Base-by-base conservation (phyloP, 2,888 invertebrate species). In the Incurvaria masculella region DNA sequence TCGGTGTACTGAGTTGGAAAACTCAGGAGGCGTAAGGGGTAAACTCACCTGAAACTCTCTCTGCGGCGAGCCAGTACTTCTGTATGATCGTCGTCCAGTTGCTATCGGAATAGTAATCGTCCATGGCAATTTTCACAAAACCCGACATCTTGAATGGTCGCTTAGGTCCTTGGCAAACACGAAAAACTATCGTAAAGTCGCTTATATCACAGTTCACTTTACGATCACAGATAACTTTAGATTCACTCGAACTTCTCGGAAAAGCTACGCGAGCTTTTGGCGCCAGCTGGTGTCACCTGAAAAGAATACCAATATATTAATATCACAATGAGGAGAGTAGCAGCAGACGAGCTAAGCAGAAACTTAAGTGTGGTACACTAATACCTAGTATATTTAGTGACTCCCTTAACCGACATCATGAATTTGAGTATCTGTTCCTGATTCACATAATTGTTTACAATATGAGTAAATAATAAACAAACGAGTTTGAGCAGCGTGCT, bases 1-100 rank as follows among this genome's bases (percentile, higher is more conserved):
- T n/a, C n/a, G n/a, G n/a, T n/a, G n/a, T n/a, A n/a, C n/a, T n/a
- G n/a, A n/a, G n/a, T n/a, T n/a, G n/a, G n/a, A n/a, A n/a, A n/a
- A n/a, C n/a, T n/a, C n/a, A n/a, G n/a, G n/a, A n/a, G n/a, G n/a
- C n/a, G n/a, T n/a, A n/a, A n/a, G n/a, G n/a, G n/a, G n/a, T n/a
- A n/a, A n/a, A n/a, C n/a, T n/a, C 78, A 89, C 89, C 89, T 71
- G 87, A 87, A 55, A 88, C 86, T 66, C 84, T 82, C 64, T 87
- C 87, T 39, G 88, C 83, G 55, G 87, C 76, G 64, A 83, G 81
- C 73, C 86, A 86, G 61, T 88, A 89, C 67, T 86, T 83, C 61
- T 86, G 84, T 44, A 86, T 80, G 53, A 84, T 79, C 45, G 83
- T 82, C 44, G 84, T 81, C 71, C 84, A 83, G 59, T 84, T 84